Conservation (phyloP, 2,113 vertebrate genomes). For the Ceuthmochares aereus region DNA sequence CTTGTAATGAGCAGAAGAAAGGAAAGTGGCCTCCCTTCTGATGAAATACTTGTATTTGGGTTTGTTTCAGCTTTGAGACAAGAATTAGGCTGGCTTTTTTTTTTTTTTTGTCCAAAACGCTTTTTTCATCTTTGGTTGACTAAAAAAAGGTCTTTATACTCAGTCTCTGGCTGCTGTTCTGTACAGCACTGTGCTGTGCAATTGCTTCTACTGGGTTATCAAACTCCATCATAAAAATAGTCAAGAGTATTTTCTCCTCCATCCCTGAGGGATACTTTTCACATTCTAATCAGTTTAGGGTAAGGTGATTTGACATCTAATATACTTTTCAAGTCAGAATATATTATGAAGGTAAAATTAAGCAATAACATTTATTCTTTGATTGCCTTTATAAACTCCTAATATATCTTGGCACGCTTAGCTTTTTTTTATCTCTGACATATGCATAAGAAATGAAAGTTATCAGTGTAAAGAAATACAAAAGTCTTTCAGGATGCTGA, state of each 20-base stretch:
- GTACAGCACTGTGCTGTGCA: neutral
- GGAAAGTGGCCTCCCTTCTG: neutral
- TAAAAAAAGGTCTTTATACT: neutral
- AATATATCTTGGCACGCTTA: slow-evolving; percentile 6
- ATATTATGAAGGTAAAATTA: neutral
- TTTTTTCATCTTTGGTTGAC: neutral
- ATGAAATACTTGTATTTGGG: neutral
- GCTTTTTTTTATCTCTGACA: slow-evolving; percentile 3
- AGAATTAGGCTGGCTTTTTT: neutral
- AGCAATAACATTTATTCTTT: neutral
- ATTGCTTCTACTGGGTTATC: neutral
- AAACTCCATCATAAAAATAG: neutral
- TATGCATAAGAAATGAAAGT: neutral
- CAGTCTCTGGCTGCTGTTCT: neutral
- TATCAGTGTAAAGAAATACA: slow-evolving; percentile 25
- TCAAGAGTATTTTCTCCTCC: neutral
- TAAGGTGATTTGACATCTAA: slow-evolving; percentile 20
- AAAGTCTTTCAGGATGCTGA: slow-evolving; percentile 37
- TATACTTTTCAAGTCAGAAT: slow-evolving; percentile 27
- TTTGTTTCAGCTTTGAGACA: neutral
- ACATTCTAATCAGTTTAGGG: slow-evolving; percentile 8
- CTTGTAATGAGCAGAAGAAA: neutral
- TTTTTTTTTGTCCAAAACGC: neutral
- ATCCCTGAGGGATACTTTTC: neutral
- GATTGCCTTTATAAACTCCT: slow-evolving; percentile 45